These are phyloP conservation scores for Spodoptera picta DNA, from an alignment of 2,888 invertebrate genomes.

Conservation along the genomic window DNA sequence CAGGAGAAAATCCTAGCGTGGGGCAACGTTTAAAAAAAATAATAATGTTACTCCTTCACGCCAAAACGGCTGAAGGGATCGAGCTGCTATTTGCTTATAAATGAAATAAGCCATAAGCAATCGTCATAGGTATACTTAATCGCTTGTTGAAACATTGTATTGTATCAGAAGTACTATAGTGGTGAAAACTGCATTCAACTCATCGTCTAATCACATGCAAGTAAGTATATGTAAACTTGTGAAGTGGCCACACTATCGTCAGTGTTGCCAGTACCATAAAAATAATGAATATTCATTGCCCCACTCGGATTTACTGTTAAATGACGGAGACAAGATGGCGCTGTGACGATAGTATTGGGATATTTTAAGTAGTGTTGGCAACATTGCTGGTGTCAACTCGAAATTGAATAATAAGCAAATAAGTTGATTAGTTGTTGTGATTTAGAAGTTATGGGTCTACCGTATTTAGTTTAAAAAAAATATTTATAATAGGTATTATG, in stretches of 20 bases:
- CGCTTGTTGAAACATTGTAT: slow-evolving; percentile 29
- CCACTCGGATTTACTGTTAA: slow-evolving; percentile 60
- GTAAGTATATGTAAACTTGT: slow-evolving; percentile 17
- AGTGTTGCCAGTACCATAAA: slow-evolving; percentile 49
- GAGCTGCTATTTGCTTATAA: too few species aligned
- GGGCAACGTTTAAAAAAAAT: too few species aligned
- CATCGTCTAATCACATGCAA: slow-evolving; percentile 18
- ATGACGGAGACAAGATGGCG: slow-evolving; percentile 45
- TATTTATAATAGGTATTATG: too few species aligned
- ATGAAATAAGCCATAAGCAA: not conserved
- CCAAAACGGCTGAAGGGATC: too few species aligned
- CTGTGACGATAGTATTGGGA: slow-evolving; percentile 6
- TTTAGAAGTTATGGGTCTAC: too few species aligned
- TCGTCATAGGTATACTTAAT: too few species aligned
- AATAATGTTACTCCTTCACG: too few species aligned
- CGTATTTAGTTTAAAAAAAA: too few species aligned
- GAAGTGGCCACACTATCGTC: slow-evolving; percentile 59
- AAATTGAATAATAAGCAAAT: not conserved
- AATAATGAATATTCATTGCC: slow-evolving; percentile 68
- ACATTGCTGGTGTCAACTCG: not conserved
- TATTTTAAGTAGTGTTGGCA: slow-evolving; percentile 17
- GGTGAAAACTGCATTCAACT: slow-evolving; percentile 25
- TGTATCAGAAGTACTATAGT: slow-evolving; percentile 15
- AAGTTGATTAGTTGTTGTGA: too few species aligned
- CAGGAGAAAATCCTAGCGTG: too few species aligned